Conservation (phyloP, 2,888 invertebrate species). For the Eupithecia pulchellata region DNA sequence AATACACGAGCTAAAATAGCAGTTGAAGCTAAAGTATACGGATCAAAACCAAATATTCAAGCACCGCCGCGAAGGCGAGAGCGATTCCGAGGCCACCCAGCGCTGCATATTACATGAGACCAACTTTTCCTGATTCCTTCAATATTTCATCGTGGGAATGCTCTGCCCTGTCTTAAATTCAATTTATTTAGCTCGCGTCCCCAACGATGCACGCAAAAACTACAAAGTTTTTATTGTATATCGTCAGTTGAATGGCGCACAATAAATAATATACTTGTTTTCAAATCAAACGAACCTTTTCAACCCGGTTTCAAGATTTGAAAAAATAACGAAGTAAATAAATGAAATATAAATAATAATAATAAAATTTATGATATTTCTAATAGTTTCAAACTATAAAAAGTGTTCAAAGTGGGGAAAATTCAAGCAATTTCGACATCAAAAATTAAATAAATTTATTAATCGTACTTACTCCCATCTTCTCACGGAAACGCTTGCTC, state of each 20-base stretch:
- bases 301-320: neutral
- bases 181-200: slow-evolving; percentile 42
- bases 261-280: neutral
- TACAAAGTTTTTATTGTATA: neutral
- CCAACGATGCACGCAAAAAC: slow-evolving; percentile 26
- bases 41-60: slow-evolving; percentile 66
- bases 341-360: no score
- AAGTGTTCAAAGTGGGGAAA: no score
- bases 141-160: slow-evolving; percentile 75
- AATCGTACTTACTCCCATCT: no score
- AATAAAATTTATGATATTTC: no score
- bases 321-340: neutral
- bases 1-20: slow-evolving; percentile 41
- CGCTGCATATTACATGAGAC: slow-evolving; percentile 80
- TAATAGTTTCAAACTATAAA: no score
- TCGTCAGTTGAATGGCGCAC: neutral
- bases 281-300: neutral
- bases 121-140: slow-evolving; percentile 77
- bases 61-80: slow-evolving; percentile 50
- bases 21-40: slow-evolving; percentile 41
- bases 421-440: no score
- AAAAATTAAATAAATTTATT: no score
- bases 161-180: slow-evolving; percentile 47
- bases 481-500: neutral
- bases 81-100: slow-evolving; percentile 54